Evolutionary conservation across 2,113 vertebrate genomes (phyloP), one percentile per base, ranked within the genome.

Genomic region (Hydropotes inermis): DNA sequence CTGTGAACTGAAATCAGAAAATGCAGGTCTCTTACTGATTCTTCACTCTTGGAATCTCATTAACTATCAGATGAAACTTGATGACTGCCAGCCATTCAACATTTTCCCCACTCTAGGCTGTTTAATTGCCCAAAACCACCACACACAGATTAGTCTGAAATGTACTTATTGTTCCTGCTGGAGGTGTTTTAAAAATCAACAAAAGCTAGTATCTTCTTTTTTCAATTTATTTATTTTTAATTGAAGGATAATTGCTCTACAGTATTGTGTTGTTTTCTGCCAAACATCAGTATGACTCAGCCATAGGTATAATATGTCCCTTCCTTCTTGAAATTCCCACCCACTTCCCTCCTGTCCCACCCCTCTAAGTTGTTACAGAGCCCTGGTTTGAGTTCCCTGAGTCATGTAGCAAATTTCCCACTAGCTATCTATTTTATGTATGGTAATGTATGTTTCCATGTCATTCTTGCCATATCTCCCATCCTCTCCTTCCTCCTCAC

Each of bases 1-100:
- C 30, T 74, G 4, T 83, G 52, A 95, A 98, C 90, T 89, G 79
- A 97, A n/a, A n/a, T 67, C 16, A 67, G 95, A 97, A 98, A 95
- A 91, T 21, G n/a, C 91, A 96, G 23, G 1, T 95, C 64, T 98
- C 60, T 50, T 97, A 97, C 97, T 97, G 94, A 98, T 98, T 97
- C 91, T 92, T 94, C n/a, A 61, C 9, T 36, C 91, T 96, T 43
- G 2, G 90, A 98, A 97, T 98, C 97, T 97, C 96, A 96, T 97
- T 98, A 98, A 25, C 96, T 97, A 94, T 95, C 79, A 97, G 95
- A 85, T 92, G 33, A 91, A 52, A 85, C 58, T 97, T 98, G 93
- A 97, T 64, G 84, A 50, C 83, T 95, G 70, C 57, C 93, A 97
- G 96, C 28, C 93, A 98, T 97, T 78, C 82, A 97, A 10, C 11